Conservation (phyloP, 2,113 vertebrate genomes). For the Laticauda colubrina region DNA sequence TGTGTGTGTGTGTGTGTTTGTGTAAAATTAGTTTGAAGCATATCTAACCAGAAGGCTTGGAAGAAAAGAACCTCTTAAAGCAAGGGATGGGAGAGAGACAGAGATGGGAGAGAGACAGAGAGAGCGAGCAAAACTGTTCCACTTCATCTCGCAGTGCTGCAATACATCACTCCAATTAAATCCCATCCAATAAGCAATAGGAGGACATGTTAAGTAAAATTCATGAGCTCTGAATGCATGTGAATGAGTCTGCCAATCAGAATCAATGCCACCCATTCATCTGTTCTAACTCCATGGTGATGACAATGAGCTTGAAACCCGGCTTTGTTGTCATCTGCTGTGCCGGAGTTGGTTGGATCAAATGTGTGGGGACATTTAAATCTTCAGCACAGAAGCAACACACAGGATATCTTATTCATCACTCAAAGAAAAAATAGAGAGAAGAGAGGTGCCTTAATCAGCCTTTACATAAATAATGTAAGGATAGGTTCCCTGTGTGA, state of each 20-base stretch:
- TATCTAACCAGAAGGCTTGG: slow-evolving; percentile 64
- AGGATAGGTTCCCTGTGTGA: slow-evolving; percentile 35
- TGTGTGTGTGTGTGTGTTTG: background rate
- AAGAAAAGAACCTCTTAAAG: slow-evolving; percentile 45
- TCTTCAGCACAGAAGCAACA: slow-evolving; percentile 67
- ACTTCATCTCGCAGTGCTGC: slow-evolving; percentile 71
- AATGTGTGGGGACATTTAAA: slow-evolving; percentile 70
- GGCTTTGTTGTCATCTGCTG: slow-evolving; percentile 72
- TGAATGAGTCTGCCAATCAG: slow-evolving; percentile 77
- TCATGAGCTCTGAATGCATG: slow-evolving; percentile 72
- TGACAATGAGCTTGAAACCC: slow-evolving; percentile 73
- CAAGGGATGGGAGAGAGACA: background rate
- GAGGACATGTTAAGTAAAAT: slow-evolving; percentile 75
- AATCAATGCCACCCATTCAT: slow-evolving; percentile 72
- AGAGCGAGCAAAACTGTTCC: slow-evolving; percentile 68
- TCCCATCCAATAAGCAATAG: slow-evolving; percentile 70
- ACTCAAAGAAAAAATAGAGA: slow-evolving; percentile 21
- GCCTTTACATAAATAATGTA: slow-evolving; percentile 54
- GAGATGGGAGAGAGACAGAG: background rate
- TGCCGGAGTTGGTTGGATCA: slow-evolving; percentile 67
- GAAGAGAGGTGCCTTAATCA: slow-evolving; percentile 57
- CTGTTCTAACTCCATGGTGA: slow-evolving; percentile 72
- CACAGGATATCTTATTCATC: slow-evolving; percentile 70
- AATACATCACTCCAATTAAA: slow-evolving; percentile 77
- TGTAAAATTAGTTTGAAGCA: slow-evolving; percentile 45